Evolutionary conservation across 1,140 invertebrate species (phyloP).

Genomic region (Potamilus streckersoni): DNA sequence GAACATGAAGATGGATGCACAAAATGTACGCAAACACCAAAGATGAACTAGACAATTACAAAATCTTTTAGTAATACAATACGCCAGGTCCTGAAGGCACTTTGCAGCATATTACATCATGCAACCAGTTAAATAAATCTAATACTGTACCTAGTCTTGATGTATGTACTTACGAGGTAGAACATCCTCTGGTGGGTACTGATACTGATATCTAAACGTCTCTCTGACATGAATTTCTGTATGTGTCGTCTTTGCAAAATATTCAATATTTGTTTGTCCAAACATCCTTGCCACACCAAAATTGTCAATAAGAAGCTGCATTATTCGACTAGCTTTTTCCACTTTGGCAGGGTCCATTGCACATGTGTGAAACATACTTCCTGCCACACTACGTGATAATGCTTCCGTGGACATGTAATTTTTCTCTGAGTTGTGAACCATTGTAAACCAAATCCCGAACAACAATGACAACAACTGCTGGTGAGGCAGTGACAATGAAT

Average conservation of each 20-base stretch:
- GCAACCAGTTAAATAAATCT: neutral
- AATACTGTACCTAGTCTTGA: neutral
- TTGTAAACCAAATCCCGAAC: constrained; percentile 94
- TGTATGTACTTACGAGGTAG: constrained; percentile 61
- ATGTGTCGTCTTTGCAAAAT: constrained; percentile 79
- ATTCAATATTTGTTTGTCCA: constrained; percentile 96
- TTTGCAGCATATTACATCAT: neutral
- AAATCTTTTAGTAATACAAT: no score
- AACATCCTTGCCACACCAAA: constrained; percentile 96
- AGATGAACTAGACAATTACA: neutral
- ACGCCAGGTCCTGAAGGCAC: neutral
- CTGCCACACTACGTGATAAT: constrained; percentile 91
- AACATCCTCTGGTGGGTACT: constrained; percentile 57
- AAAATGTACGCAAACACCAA: neutral
- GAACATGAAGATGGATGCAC: neutral
- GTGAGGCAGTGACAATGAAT: constrained; percentile 87
- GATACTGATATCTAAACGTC: constrained; percentile 64
- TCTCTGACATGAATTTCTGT: constrained; percentile 64
- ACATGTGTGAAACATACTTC: constrained; percentile 92
- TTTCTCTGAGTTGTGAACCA: constrained; percentile 90
- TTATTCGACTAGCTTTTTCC: constrained; percentile 79
- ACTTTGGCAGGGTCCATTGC: constrained; percentile 69
- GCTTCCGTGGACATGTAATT: constrained; percentile 93
- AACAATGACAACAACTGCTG: constrained; percentile 93
- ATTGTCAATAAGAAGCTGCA: constrained; percentile 82